Evolutionary conservation across 2,113 vertebrate species (phyloP), one percentile per base, ranked within the genome.

Genomic region (Morone chrysops): DNA sequence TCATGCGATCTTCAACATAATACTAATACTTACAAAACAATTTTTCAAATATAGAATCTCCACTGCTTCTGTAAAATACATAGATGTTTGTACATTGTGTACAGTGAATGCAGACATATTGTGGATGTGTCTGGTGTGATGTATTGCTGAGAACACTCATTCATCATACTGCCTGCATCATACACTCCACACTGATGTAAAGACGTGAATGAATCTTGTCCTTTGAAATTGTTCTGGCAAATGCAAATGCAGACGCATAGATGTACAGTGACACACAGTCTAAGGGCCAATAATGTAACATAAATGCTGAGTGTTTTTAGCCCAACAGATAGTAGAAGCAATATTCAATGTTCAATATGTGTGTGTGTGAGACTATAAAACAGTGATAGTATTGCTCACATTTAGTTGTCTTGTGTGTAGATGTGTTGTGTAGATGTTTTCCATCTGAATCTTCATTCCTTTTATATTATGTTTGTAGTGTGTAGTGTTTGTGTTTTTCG

Each of bases 1-100:
- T 88, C 84, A 77, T 48, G 5, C 9, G 11, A 57, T 61, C 57
- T 70, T 74, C 63, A 38, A 70, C 41, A 48, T 79, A 17, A 45
- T 25, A 60, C 17, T 82, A 25, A 60, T 54, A 59, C 41, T 54
- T 63, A 47, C 2, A 22, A 63, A n/a, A 54, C 17, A 48, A 31
- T 51, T 40, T 31, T 51, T 8, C 31, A 11, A 17, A 48, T n/a
- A 43, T 25, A 70, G n/a, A 47, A 57, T 14, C 14, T 66, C 25
- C 59, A 40, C 31, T 53, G 16, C 25, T 41, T 61, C 36, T 66
- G n/a, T 48, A 20, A 38, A 2, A 22, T 9, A 25, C 7, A 67
- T 6, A 25, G 4, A 63, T 25, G 63, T 48, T 20, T 31, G 3
- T 62, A 12, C 41, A 71, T 17, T 22, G 56, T 20, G 14, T 20